Evolutionary conservation across 2,113 vertebrate species (phyloP).

Genomic region (Xenopus laevis): DNA sequence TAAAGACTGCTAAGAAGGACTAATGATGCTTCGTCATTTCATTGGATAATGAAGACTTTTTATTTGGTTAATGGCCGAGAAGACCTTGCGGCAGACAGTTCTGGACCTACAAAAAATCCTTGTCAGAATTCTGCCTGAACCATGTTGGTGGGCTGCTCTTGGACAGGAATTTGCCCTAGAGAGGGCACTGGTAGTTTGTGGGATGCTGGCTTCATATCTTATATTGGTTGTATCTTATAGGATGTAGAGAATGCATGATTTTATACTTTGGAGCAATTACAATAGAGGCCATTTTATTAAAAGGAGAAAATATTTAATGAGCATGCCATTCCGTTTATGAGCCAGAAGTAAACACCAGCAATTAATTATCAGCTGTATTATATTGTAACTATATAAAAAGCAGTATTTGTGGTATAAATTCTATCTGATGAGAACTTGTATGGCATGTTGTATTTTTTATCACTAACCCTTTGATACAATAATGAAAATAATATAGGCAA

Average conservation of each 20-base stretch:
- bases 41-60: conserved; percentile 46
- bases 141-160: conserved; percentile 16
- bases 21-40: conserved; percentile 39
- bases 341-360: conserved; percentile 73
- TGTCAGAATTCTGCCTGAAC: conserved; percentile 46
- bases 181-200: conserved; percentile 50
- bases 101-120: conserved; percentile 31
- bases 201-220: conserved; percentile 51
- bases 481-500: not conserved
- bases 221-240: conserved; percentile 62
- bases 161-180: conserved; percentile 44
- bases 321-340: conserved; percentile 64
- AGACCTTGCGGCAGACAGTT: conserved; percentile 31
- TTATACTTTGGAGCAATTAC: conserved; percentile 65
- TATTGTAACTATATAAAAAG: conserved; percentile 73
- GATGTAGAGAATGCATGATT: conserved; percentile 72
- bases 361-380: conserved; percentile 73
- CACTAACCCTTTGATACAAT: not conserved
- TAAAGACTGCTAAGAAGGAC: conserved; percentile 11
- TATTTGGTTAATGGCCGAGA: conserved; percentile 46
- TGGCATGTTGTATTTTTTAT: conserved; percentile 57
- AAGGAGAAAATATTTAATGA: conserved; percentile 51
- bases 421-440: conserved; percentile 58
- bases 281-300: conserved; percentile 64
- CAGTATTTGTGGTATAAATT: conserved; percentile 68